Evolutionary conservation across 2,113 vertebrate genomes (phyloP).

Genomic region (Eira barbara): DNA sequence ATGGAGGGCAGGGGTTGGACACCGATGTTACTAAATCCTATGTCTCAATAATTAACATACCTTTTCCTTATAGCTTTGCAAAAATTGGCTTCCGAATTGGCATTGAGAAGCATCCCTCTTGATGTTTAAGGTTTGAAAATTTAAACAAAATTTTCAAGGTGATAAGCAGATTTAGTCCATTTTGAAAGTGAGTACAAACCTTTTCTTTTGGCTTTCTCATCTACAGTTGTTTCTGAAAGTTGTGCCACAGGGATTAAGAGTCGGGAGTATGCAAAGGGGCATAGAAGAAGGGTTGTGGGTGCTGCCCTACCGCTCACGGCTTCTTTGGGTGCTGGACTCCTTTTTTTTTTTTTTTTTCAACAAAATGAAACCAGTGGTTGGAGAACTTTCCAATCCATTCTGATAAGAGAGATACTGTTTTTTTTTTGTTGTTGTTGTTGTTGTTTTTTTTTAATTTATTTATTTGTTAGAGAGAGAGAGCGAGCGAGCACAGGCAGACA

Average conservation of each 20-base stretch:
- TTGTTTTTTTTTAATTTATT: too few relatives aligned
- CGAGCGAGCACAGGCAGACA: too few relatives aligned
- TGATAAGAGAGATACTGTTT: neutral
- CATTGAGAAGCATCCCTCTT: neutral
- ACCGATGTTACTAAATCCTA: neutral
- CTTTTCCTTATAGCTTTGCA: neutral
- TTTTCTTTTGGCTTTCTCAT: neutral
- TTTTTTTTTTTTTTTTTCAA: neutral
- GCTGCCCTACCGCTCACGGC: neutral
- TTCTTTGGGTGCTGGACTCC: neutral
- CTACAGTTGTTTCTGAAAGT: neutral
- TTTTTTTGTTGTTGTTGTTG: neutral
- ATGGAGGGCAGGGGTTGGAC: neutral
- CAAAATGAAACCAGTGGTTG: neutral
- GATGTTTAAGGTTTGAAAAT: neutral
- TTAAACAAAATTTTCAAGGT: neutral
- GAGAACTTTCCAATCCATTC: neutral
- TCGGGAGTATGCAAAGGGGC: neutral
- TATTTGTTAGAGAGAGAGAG: too few relatives aligned
- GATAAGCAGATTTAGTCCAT: neutral
- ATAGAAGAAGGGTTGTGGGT: neutral
- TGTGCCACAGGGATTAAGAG: neutral
- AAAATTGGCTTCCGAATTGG: conserved; percentile 4
- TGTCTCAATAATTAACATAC: neutral
- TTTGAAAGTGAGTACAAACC: neutral